These are phyloP conservation scores for Hemiscyllium ocellatum DNA, from an alignment of 2,113 vertebrate species.

Conservation along the genomic window DNA sequence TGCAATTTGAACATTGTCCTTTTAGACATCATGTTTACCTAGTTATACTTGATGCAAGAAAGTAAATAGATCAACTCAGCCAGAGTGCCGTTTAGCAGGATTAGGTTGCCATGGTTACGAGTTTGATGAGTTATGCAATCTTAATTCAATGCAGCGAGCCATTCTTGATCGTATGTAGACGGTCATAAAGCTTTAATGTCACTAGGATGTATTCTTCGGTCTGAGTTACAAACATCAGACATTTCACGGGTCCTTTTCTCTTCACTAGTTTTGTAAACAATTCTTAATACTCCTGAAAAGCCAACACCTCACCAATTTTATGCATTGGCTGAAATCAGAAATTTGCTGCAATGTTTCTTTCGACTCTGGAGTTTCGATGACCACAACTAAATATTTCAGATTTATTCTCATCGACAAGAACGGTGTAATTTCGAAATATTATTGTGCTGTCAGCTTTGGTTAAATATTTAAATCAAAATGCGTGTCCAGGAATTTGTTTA, in stretches of 20 bases:
- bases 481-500: conserved; percentile 46
- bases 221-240: not conserved
- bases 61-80: conserved; percentile 62
- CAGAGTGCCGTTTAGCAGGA: conserved; percentile 50
- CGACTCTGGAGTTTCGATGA: not conserved
- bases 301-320: not conserved
- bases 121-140: conserved; percentile 56
- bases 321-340: not conserved
- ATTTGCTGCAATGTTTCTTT: too few species aligned
- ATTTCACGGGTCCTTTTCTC: not conserved
- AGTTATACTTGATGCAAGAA: conserved; percentile 60
- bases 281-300: not conserved
- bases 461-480: not conserved
- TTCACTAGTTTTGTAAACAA: not conserved
- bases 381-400: not conserved
- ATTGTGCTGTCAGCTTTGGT: not conserved
- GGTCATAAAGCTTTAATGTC: conserved; percentile 13
- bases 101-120: conserved; percentile 65
- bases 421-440: not conserved
- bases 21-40: conserved; percentile 58
- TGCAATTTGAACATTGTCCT: conserved; percentile 49
- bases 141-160: conserved; percentile 52
- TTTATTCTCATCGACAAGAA: not conserved
- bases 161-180: not conserved
- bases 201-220: not conserved